Base-by-base conservation (phyloP, 2,888 invertebrate species). In the Therioaphis trifolii region DNA sequence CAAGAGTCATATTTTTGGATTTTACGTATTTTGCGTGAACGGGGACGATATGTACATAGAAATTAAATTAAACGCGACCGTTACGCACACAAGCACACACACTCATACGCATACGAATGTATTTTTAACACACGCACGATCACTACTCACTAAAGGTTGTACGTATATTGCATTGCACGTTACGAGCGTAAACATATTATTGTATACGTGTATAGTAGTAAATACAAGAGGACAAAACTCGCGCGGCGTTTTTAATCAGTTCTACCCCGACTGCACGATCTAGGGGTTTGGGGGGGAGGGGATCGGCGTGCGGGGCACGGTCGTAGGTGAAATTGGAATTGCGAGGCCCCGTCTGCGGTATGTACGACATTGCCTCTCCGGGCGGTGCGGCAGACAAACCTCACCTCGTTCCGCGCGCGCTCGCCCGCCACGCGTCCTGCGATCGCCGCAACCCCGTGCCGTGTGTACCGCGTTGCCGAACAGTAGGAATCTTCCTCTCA, bases 171-270 rank as follows among this genome's bases (percentile, higher is more conserved):
- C n/a, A n/a, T n/a, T n/a, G n/a, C n/a, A n/a, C n/a, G n/a, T n/a
- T n/a, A n/a, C n/a, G n/a, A n/a, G n/a, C 7, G 35, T 35, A 7
- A 3, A 35, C 35, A 35, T 35, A 7, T 35, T 5, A 35, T 35
- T 35, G 7, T 35, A 35, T 35, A 35, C 35, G 35, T 35, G 7
- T 35, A 35, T 7, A 35, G 35, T 35, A 35, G 7, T n/a, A 21
- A 18, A n/a, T 14, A 4, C 58, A 18, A 24, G 9, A 7, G 21
- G 66, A 40, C 12, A 24, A 52, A 24, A 52, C 40, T 68, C 52
- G 78, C 52, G 4, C 4, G 24, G 63, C 71, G 63, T 82, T 82
- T 82, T 82, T 82, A 82, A 82, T 82, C 80, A 80, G 71, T 80
- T 55, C 52, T 14, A 27, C 52, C n/a, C 15, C 14, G 63, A 1